Evolutionary conservation across 1,140 invertebrate genomes (phyloP).

Genomic region (Lepidurus arcticus): DNA sequence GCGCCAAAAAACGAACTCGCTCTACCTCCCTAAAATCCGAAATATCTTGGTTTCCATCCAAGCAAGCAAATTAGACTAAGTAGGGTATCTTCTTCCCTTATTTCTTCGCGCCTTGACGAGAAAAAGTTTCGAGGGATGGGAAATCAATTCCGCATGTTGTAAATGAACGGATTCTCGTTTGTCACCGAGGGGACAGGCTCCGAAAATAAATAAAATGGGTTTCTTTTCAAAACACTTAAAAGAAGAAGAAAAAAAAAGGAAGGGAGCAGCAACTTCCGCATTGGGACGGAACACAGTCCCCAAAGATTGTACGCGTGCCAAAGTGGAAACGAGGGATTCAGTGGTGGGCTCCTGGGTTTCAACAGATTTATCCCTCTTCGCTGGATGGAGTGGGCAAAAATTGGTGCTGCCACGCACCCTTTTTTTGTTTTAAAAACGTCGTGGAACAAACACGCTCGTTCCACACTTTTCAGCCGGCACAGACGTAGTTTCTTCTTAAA

Average conservation of each 20-base stretch:
- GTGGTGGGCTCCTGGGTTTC: background rate
- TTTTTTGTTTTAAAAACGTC: background rate
- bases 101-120: background rate
- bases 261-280: conserved; percentile 8
- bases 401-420: background rate
- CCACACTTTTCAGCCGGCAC: too few relatives aligned
- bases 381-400: background rate
- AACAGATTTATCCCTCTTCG: background rate
- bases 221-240: background rate
- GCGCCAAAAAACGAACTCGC: background rate
- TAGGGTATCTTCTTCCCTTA: background rate
- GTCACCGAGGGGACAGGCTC: background rate
- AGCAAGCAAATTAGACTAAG: conserved; percentile 4
- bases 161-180: background rate
- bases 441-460: too few relatives aligned
- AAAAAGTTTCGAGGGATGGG: background rate
- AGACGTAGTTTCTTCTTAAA: too few relatives aligned
- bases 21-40: background rate
- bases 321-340: background rate
- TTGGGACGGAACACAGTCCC: background rate
- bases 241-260: background rate
- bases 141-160: background rate
- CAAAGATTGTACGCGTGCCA: conserved; percentile 13
- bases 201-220: background rate
- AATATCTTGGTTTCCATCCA: conserved; percentile 1